Evolutionary conservation across 2,888 invertebrate genomes (phyloP), one percentile per base, ranked within the genome.

Genomic region (Apotomis betuletana): DNA sequence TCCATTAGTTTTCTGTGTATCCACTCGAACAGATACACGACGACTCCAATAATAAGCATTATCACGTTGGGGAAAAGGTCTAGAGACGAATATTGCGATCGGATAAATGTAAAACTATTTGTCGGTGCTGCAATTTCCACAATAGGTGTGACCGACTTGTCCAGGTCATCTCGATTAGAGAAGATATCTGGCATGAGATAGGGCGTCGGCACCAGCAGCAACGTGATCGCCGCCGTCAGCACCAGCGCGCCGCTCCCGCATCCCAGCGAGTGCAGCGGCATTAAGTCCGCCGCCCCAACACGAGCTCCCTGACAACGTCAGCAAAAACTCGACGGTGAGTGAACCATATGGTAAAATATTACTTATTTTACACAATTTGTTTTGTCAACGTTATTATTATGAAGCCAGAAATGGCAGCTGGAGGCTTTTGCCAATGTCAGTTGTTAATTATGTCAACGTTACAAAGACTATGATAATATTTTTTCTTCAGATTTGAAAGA

Each of bases 1-100:
- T 91, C 90, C 86, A 90, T 85, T 49, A 89, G 76, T 79, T 90
- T 91, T 75, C 88, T 86, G 72, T 91, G 91, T 75, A 91, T 85
- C 89, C 89, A 90, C 77, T 90, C 90, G 78, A 84, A 87, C 59
- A 89, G 70, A 75, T 90, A 88, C 51, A 80, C 86, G 13, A 83
- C 41, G 15, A 86, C 65, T n/a, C 83, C 87, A 54, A 87, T 55
- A 52, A 82, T 41, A 49, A 88, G 59, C 70, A 91, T 79, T 10
- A 81, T 71, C 12, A 82, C 67, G 41, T 90, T 84, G 61, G 87
- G 77, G 69, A 87, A 77, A 27, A 89, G 64, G 77, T 92, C 90
- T 64, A 88, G 75, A n/a, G 87, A 83, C 38, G 89, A 84, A 60
- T 85, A 75, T 70, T 80, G 70, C 44, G 70, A 41, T 36, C 10